Percentiles rank a stretch among this genome's conserved stretches.
phyloP scores from a whole-genome alignment of 1,140 invertebrate genomes.

The Amphibalanus amphitrite region DNA sequence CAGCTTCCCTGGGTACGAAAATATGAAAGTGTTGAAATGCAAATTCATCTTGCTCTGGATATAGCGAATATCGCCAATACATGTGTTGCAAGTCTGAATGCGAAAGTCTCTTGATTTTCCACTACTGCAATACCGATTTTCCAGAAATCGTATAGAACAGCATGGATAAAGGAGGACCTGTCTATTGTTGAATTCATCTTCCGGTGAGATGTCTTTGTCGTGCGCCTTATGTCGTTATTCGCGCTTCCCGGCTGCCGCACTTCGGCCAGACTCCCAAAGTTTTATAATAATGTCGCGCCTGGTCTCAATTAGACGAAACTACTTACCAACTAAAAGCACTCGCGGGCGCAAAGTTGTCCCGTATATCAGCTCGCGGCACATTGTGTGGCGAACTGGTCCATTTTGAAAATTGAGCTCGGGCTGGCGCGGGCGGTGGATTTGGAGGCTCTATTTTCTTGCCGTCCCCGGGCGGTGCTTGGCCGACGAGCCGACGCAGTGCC shows the following conservation, averaged over 20 bases:
- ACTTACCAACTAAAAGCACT: background rate
- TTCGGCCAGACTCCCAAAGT: background rate
- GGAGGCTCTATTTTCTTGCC: background rate
- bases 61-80: no score
- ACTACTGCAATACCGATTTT: no score
- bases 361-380: background rate
- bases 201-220: background rate
- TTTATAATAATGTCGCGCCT: background rate
- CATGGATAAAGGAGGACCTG: no score
- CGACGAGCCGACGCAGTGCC: no score
- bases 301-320: slow-evolving; percentile 1
- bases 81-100: no score
- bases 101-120: no score
- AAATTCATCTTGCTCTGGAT: no score
- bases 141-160: no score
- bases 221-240: background rate
- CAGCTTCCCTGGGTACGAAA: no score
- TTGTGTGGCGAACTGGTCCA: background rate
- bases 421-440: background rate
- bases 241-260: no score
- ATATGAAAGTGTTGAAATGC: no score
- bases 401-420: background rate
- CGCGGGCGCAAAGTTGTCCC: background rate
- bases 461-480: background rate
- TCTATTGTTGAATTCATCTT: no score